A percentile compares a stretch with the other conserved stretches of the same genome.
phyloP scores from a whole-genome alignment of 2,888 invertebrate species.

The Orthosia gothica region DNA sequence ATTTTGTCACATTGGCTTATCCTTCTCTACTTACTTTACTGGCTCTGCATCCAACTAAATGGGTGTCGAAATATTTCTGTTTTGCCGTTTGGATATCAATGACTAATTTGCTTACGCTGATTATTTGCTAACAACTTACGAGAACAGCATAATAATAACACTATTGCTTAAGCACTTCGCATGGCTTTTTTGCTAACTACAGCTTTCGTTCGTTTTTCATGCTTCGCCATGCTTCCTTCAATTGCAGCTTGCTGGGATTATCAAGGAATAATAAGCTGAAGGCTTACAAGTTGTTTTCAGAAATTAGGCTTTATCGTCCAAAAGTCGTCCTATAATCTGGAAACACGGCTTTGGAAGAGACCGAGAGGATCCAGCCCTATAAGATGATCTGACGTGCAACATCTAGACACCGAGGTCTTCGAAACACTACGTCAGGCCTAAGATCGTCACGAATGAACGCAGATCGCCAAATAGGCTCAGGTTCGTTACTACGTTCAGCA shows the following conservation, averaged over 20 bases:
- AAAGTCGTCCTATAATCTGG: neutral
- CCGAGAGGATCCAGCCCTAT: neutral
- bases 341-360: neutral
- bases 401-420: neutral
- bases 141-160: neutral
- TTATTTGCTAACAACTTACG: neutral
- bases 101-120: neutral
- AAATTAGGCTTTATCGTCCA: neutral
- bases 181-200: neutral
- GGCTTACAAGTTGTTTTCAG: neutral
- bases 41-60: neutral
- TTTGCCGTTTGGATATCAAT: neutral
- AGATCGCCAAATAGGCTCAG: neutral
- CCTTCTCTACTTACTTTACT: slow-evolving; percentile 6
- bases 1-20: neutral
- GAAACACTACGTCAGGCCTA: neutral
- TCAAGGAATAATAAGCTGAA: neutral
- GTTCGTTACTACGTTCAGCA: neutral
- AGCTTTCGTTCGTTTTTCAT: neutral
- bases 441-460: too few relatives aligned
- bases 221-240: neutral
- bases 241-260: neutral
- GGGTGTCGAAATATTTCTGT: neutral
- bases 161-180: neutral
- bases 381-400: neutral